Evolutionary conservation across 2,888 invertebrate species (phyloP).

Genomic region (Mongoloraphidia duomilia): DNA sequence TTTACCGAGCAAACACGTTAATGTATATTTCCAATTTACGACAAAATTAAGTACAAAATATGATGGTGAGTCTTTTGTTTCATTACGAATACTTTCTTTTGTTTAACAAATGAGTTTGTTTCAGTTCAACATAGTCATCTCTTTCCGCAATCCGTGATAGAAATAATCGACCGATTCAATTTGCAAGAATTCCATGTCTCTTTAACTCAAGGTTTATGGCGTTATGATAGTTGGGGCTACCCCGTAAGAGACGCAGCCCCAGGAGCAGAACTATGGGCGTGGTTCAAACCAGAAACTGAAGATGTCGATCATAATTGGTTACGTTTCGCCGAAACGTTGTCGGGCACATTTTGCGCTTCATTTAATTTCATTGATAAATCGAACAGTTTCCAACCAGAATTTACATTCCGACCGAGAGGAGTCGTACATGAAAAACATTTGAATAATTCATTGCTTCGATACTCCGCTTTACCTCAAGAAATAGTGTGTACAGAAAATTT

Average conservation of each 20-base stretch:
- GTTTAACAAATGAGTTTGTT: conserved; percentile 17
- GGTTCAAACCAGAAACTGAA: conserved; percentile 59
- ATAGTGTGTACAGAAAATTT: conserved; percentile 97
- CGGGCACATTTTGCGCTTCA: conserved; percentile 92
- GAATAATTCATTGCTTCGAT: conserved; percentile 46
- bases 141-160: conserved; percentile 78
- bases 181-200: conserved; percentile 84
- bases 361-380: conserved; percentile 81
- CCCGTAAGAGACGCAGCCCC: conserved; percentile 80
- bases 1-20: conserved; percentile 66
- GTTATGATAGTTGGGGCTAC: conserved; percentile 88
- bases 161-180: conserved; percentile 69
- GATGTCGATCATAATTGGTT: conserved; percentile 78
- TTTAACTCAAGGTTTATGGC: conserved; percentile 89
- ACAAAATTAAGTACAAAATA: conserved; percentile 37
- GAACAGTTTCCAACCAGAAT: conserved; percentile 72
- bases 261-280: conserved; percentile 88
- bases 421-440: conserved; percentile 31
- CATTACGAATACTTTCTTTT: conserved; percentile 7
- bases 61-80: neutral
- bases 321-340: conserved; percentile 75
- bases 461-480: conserved; percentile 88
- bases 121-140: conserved; percentile 71
- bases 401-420: conserved; percentile 66
- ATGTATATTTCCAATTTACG: conserved; percentile 83